Evolutionary conservation across 2,797 vertebrate genomes (phyloP), one percentile per base, ranked within the genome.

Genomic region (Cuculus canorus): DNA sequence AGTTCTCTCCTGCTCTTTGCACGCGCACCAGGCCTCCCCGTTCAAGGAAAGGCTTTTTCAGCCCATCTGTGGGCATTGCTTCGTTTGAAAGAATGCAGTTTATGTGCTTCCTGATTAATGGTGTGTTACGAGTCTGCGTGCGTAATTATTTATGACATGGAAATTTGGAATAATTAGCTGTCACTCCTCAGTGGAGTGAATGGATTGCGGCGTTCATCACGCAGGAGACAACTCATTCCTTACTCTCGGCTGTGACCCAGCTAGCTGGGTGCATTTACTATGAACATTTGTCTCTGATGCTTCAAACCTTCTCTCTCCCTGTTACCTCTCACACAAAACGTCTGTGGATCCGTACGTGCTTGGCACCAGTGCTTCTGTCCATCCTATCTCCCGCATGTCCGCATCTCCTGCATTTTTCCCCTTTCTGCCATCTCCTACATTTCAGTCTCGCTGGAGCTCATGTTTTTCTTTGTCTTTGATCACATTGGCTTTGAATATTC

Each of bases 101-200:
- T 45, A 81, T 75, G 17, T 41, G 78, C 48, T 52, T 61, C 77
- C 77, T 87, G 95, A 97, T 96, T 71, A 76, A 96, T 91, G 71
- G 71, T 72, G 37, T 71, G 88, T 93, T 79, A 57, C 5, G 75
- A 96, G 18, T 47, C 54, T 48, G 82, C 32, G 72, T 24, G 52
- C 60, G 35, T 96, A 82, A 96, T 97, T 97, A 96, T 97, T 97
- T 96, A 96, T 95, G 95, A 97, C 54, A 65, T 96, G 95, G 96
- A 97, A 97, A 95, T 96, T 91, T 96, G 95, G 98, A 98, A 97
- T 98, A 97, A 98, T 96, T 97, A 98, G 97, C 97, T 97, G 97
- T 98, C 96, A 96, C 97, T 97, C 96, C 96, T 97, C 86, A 73
- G 97, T 93, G 95, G 75, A 93, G 91, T 95, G 97, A 97, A 98